Percentiles rank a stretch among this genome's conserved stretches.
Conservation (phyloP, 2,888 invertebrate genomes). For the Stratiomys singularior region DNA sequence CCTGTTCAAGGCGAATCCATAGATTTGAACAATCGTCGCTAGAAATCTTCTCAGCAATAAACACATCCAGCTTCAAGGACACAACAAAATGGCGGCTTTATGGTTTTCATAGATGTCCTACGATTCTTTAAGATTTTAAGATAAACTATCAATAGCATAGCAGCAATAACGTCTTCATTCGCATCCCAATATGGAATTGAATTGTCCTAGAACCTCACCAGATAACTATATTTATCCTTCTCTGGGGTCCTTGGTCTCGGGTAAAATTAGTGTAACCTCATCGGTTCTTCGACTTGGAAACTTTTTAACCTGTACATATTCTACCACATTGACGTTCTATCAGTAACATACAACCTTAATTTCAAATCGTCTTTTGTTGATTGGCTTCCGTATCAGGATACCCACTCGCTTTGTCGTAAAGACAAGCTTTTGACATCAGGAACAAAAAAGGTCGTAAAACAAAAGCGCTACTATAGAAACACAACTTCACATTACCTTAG, state of each 20-base stretch:
- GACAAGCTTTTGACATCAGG: conserved; percentile 6
- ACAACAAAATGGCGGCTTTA: no score
- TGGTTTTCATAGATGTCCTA: no score
- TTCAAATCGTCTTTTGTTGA: conserved; percentile 28
- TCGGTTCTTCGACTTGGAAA: conserved; percentile 35
- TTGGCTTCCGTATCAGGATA: conserved; percentile 18
- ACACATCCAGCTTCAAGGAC: no score
- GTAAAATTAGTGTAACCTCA: conserved; percentile 41
- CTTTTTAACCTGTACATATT: conserved; percentile 31
- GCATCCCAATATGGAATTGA: no score
- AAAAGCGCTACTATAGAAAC: conserved; percentile 38
- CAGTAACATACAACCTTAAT: conserved; percentile 10
- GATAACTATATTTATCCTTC: no score
- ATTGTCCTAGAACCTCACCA: no score
- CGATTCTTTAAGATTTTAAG: no score
- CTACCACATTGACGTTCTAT: background rate
- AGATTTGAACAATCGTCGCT: no score
- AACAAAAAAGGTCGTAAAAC: conserved; percentile 18
- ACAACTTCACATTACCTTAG: conserved; percentile 37
- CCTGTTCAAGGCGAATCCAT: no score
- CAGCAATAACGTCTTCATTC: no score
- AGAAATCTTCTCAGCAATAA: no score
- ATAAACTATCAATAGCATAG: background rate
- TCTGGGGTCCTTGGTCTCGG: conserved; percentile 18
- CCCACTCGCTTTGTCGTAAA: background rate